Percentiles rank a stretch among this genome's conserved stretches.
Conservation (phyloP, 2,888 invertebrate species). For the Caradrina clavipalpis region DNA sequence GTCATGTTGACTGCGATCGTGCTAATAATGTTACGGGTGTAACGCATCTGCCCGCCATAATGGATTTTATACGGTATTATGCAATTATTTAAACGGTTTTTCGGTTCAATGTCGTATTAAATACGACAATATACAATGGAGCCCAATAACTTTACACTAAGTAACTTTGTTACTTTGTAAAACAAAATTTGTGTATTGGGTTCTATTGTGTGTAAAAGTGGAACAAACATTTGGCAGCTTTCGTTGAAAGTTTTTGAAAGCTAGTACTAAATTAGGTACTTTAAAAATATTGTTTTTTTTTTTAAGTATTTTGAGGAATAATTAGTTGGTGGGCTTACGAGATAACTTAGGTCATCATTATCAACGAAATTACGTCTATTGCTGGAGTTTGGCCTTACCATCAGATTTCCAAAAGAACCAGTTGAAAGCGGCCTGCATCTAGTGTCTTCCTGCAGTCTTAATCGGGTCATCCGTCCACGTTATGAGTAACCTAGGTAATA, state of each 20-base stretch:
- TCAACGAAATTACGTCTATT: no score
- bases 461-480: no score
- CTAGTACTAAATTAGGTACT: not conserved
- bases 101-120: constrained; percentile 47
- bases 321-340: no score
- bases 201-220: constrained; percentile 29
- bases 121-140: not conserved
- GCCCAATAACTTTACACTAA: no score
- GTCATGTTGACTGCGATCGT: constrained; percentile 75
- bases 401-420: no score
- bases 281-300: no score
- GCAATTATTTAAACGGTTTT: constrained; percentile 55
- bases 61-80: constrained; percentile 63
- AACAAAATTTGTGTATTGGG: constrained; percentile 13
- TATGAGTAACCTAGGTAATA: no score
- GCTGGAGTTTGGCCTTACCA: no score
- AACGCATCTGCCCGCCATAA: constrained; percentile 60
- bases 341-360: no score
- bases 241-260: constrained; percentile 10
- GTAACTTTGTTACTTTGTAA: not conserved
- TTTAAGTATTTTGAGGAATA: no score
- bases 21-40: constrained; percentile 55
- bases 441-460: no score
- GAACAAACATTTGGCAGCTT: constrained; percentile 21
- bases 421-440: no score